These are phyloP conservation scores for Scophthalmus maximus DNA, from an alignment of 2,113 vertebrate species.

Conservation along the genomic window DNA sequence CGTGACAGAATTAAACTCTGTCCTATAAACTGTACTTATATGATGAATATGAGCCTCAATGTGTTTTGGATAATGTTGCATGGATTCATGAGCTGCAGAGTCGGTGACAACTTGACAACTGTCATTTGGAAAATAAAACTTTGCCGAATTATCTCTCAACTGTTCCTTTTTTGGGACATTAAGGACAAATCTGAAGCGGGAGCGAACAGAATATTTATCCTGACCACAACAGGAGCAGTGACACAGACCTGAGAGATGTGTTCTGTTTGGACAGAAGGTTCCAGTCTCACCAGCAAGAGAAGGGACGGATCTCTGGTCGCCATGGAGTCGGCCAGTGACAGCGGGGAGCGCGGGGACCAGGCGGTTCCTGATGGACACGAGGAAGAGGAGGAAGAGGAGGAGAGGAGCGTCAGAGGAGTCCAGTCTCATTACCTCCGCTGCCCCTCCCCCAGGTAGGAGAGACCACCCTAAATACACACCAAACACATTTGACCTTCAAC, in stretches of 20 bases:
- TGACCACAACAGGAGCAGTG: neutral
- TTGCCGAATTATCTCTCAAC: too few relatives aligned
- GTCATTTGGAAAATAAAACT: too few relatives aligned
- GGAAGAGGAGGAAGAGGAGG: conserved; percentile 80
- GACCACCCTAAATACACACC: neutral
- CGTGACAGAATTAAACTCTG: too few relatives aligned
- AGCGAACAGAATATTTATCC: neutral
- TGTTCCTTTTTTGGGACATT: too few relatives aligned
- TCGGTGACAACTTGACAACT: too few relatives aligned
- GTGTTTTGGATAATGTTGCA: too few relatives aligned
- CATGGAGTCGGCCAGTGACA: conserved; percentile 87
- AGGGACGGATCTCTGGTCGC: conserved; percentile 29
- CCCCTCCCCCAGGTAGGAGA: conserved; percentile 86
- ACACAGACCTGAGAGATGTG: too few relatives aligned
- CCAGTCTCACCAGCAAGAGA: neutral
- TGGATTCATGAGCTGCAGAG: too few relatives aligned
- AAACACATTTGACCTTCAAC: neutral
- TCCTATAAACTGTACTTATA: neutral
- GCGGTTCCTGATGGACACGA: conserved; percentile 78
- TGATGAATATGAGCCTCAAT: neutral
- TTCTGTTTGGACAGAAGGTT: neutral
- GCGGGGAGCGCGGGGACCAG: conserved; percentile 71
- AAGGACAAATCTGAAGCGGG: neutral
- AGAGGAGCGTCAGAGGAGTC: conserved; percentile 75
- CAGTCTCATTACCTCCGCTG: conserved; percentile 94